Conservation (phyloP, 1,140 invertebrate genomes). For the Drosophila pachea region DNA sequence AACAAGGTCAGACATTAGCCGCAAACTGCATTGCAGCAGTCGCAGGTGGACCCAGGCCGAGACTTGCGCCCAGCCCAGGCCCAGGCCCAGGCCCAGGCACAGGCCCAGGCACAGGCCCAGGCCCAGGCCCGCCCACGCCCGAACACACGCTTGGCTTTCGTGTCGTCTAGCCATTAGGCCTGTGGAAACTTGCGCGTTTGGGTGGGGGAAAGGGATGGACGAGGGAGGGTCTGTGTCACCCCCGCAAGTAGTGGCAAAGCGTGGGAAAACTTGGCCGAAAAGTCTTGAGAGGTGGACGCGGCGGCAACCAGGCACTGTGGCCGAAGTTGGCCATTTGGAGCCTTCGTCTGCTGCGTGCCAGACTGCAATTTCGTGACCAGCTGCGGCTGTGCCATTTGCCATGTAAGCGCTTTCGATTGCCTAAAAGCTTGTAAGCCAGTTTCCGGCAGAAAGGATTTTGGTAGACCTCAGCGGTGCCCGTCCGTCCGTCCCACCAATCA, state of each 20-base stretch:
- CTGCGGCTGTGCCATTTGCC: slow-evolving; percentile 31
- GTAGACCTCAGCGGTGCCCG: slow-evolving; percentile 10
- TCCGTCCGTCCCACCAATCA: too few species aligned
- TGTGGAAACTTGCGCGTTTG: slow-evolving; percentile 68
- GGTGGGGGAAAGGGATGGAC: slow-evolving; percentile 27
- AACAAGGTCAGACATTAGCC: slow-evolving; percentile 78
- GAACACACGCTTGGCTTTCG: slow-evolving; percentile 36
- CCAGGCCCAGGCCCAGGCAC: neutral
- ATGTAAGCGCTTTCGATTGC: slow-evolving; percentile 75
- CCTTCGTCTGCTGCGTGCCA: slow-evolving; percentile 58
- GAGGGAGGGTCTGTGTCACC: slow-evolving; percentile 4
- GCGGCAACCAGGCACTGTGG: too few species aligned
- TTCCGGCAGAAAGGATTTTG: slow-evolving; percentile 59
- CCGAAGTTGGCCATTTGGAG: slow-evolving; percentile 8
- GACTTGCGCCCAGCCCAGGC: slow-evolving; percentile 4
- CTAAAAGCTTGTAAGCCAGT: slow-evolving; percentile 77
- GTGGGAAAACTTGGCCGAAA: slow-evolving; percentile 72
- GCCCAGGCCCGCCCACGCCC: slow-evolving; percentile 46
- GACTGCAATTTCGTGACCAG: slow-evolving; percentile 69
- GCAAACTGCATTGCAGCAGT: slow-evolving; percentile 77
- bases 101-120: neutral
- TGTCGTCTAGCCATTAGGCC: slow-evolving; percentile 65
- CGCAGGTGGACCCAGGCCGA: slow-evolving; percentile 28
- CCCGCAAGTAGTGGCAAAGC: slow-evolving; percentile 46
- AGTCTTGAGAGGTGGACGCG: slow-evolving; percentile 24